Evolutionary conservation across 2,113 vertebrate species (phyloP), one percentile per base, ranked within the genome.

Genomic region (Aleadryas rufinucha): DNA sequence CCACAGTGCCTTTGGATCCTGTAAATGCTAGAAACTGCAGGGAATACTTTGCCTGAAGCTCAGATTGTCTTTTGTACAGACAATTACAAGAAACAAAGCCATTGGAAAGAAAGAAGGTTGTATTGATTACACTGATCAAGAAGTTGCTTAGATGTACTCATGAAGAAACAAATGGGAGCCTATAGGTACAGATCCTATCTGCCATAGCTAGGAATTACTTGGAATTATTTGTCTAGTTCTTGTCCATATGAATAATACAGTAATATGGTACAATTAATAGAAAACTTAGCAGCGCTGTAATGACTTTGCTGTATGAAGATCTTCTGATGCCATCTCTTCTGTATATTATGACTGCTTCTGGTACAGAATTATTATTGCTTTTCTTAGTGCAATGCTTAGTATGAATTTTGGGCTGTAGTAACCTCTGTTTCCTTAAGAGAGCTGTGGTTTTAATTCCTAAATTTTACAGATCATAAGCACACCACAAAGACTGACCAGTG

Each of bases 391-490:
- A 26, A 14, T 71, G 21, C 28, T 84, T 54, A 33, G 6, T 44
- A 8, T 76, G 60, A 56, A n/a, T 88, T 83, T 52, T 21, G 37
- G 37, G 50, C 74, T 92, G 23, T 66, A 31, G 15, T 80, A 83
- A 81, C 26, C 35, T 80, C 52, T 74, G 19, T 35, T 71, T 86
- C 54, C 63, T 84, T 86, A 63, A 77, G n/a, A 83, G 11, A 86
- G 17, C 78, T 50, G 72, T 72, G 27, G 3, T 53, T 92, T 83
- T 78, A 65, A 87, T 82, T 84, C 96, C 37, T 93, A 5, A 74
- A 76, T 90, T 71, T 94, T 75, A 27, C 79, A 99, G 99, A 99
- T 99, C 95, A 98, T 99, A 98, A 98, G 98, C 97, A 98, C 98
- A 92, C 97, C 98, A 19, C 98, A 99, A 96, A 98, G 98, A 95